These are phyloP conservation scores for Rhaphigaster nebulosa DNA, from an alignment of 2,888 invertebrate genomes.

Conservation along the genomic window DNA sequence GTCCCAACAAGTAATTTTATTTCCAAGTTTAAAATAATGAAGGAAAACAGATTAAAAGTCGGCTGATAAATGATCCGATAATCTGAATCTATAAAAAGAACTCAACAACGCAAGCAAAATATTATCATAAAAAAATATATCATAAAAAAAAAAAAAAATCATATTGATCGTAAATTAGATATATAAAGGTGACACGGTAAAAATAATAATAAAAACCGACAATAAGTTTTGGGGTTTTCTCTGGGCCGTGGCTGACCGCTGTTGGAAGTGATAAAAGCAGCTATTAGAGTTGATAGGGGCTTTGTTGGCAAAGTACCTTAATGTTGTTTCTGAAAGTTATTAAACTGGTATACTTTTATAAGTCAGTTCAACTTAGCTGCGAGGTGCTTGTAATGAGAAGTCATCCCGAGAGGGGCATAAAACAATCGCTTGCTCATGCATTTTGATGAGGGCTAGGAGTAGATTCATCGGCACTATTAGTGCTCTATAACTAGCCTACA, in stretches of 20 bases:
- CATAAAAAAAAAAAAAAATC: no score
- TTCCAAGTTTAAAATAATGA: neutral
- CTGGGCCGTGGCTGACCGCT: neutral
- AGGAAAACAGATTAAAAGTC: slow-evolving; percentile 15
- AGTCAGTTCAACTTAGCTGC: neutral
- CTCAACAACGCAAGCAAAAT: neutral
- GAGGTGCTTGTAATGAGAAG: slow-evolving; percentile 17
- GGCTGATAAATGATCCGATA: neutral
- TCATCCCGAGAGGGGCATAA: neutral
- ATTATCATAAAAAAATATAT: no score
- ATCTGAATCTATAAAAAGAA: neutral
- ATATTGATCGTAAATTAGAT: slow-evolving; percentile 18
- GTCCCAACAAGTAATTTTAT: neutral
- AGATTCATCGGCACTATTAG: neutral
- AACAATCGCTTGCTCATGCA: slow-evolving; percentile 41
- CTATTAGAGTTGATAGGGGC: slow-evolving; percentile 34
- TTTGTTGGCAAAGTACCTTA: slow-evolving; percentile 40
- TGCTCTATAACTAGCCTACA: neutral
- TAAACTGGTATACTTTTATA: slow-evolving; percentile 44
- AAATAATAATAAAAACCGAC: neutral
- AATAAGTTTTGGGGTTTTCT: slow-evolving; percentile 14
- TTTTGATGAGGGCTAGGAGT: slow-evolving; percentile 24
- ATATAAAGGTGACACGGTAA: slow-evolving; percentile 26
- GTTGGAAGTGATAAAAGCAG: slow-evolving; percentile 31
- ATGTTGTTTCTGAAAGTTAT: slow-evolving; percentile 48